A percentile compares a stretch with the other conserved stretches of the same genome.
phyloP scores from a whole-genome alignment of 2,797 vertebrate species.

The Acanthornis magna region DNA sequence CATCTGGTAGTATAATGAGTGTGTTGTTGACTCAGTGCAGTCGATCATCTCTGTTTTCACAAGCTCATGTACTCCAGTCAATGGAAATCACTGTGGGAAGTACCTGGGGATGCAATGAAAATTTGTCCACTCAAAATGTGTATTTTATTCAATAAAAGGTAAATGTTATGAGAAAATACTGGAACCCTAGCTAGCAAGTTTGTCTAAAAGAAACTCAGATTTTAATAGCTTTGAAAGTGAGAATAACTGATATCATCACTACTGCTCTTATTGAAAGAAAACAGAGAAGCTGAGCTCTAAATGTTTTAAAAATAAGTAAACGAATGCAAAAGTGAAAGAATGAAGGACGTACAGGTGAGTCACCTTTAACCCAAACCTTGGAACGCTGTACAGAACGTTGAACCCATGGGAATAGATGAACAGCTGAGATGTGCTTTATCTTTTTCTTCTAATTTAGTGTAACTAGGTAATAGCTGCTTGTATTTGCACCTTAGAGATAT shows the following conservation, averaged over 20 bases:
- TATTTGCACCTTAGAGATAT: not conserved
- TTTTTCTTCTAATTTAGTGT: not conserved
- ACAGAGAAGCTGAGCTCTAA: not conserved
- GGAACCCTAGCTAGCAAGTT: not conserved
- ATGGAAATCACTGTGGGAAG: slow-evolving; percentile 5
- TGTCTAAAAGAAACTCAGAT: not conserved
- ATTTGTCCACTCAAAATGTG: not conserved
- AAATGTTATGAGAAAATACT: not conserved
- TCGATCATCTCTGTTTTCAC: slow-evolving; percentile 17
- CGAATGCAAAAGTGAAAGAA: not conserved
- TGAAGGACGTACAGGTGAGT: not conserved
- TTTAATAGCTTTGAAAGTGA: not conserved
- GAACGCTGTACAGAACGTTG: not conserved
- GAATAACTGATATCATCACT: not conserved
- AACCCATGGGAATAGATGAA: not conserved
- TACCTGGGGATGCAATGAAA: not conserved
- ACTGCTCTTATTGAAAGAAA: not conserved
- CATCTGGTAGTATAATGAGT: slow-evolving; percentile 24
- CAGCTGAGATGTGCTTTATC: not conserved
- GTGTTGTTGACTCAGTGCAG: slow-evolving; percentile 25
- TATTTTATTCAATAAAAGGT: slow-evolving; percentile 13
- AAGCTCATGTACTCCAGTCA: not conserved
- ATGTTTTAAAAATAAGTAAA: not conserved
- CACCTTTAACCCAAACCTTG: not conserved
- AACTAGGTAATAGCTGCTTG: not conserved